Base-by-base conservation (phyloP, 2,888 invertebrate species). In the Neocrepidodera transversa region DNA sequence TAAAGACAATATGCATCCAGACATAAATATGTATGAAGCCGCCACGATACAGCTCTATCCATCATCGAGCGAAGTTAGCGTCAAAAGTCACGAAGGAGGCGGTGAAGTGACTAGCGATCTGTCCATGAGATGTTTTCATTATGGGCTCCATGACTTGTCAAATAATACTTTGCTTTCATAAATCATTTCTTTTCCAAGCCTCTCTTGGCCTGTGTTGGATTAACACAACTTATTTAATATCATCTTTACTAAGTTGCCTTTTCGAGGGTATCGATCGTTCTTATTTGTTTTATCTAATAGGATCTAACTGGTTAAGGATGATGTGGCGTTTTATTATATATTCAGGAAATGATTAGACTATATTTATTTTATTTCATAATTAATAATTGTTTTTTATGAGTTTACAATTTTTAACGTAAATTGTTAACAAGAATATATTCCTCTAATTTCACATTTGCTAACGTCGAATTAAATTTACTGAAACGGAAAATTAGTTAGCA, bases 31-130 rank as follows among this genome's bases (percentile, higher is more conserved):
- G 75, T 73, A 76, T 76, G 74, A 74, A 71, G 62, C 67, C 60
- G 65, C 59, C 58, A 68, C 63, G 68, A 68, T 68, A 67, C 64
- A 68, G 68, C 69, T 75, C 74, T 74, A 77, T 78, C 76, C 78
- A 79, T 79, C 78, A 78, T 78, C 76, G 71, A 64, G 64, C 69
- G 66, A 74, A 71, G 76, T 77, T 77, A 78, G 79, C 79, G 79
- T 79, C 77, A 79, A 79, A 79, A 79, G 79, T 79, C 78, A 79
- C 79, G 79, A 78, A 78, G 74, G 71, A 79, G 79, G 79, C 79
- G 79, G 79, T 76, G 78, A 78, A 79, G 76, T 79, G 78, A 79
- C 79, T 79, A 78, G 79, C 79, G 78, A 79, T 78, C 78, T 78
- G 78, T 79, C 78, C 75, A 74, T 75, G 76, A 79, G 79, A 79